Percentiles rank a stretch among this genome's conserved stretches.
These are phyloP conservation scores for Meriones unguiculatus DNA, from an alignment of 2,113 vertebrate genomes.

Conservation along the genomic window DNA sequence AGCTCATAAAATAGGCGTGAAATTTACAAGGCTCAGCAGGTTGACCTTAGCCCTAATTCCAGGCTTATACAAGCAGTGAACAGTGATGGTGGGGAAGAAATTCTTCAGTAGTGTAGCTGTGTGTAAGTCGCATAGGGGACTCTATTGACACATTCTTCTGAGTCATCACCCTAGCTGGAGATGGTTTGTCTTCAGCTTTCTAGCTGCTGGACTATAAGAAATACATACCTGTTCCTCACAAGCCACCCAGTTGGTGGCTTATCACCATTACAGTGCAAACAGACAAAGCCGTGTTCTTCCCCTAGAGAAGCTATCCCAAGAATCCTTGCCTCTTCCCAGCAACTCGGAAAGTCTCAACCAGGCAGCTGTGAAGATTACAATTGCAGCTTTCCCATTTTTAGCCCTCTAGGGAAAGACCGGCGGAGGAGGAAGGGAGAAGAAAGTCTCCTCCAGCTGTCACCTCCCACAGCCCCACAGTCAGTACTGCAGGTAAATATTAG, in stretches of 20 bases:
- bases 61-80: not conserved
- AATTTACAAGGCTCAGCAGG: not conserved
- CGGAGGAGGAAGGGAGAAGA: conserved; percentile 56
- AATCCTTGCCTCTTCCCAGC: not conserved
- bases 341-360: conserved; percentile 38
- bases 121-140: not conserved
- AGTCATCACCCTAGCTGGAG: not conserved
- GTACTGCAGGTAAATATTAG: conserved; percentile 73
- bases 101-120: not conserved
- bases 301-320: not conserved
- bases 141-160: not conserved
- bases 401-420: conserved; percentile 51
- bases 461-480: conserved; percentile 38
- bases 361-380: conserved; percentile 37
- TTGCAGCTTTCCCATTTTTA: conserved; percentile 52
- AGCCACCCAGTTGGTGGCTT: not conserved
- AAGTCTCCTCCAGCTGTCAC: conserved; percentile 51
- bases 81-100: not conserved
- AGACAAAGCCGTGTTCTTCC: not conserved
- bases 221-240: not conserved
- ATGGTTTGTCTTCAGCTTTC: not conserved
- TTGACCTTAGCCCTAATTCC: not conserved
- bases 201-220: not conserved
- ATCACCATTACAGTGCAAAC: not conserved
- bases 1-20: not conserved